Evolutionary conservation across 2,113 vertebrate genomes (phyloP).

Genomic region (Aptenodytes patagonicus): DNA sequence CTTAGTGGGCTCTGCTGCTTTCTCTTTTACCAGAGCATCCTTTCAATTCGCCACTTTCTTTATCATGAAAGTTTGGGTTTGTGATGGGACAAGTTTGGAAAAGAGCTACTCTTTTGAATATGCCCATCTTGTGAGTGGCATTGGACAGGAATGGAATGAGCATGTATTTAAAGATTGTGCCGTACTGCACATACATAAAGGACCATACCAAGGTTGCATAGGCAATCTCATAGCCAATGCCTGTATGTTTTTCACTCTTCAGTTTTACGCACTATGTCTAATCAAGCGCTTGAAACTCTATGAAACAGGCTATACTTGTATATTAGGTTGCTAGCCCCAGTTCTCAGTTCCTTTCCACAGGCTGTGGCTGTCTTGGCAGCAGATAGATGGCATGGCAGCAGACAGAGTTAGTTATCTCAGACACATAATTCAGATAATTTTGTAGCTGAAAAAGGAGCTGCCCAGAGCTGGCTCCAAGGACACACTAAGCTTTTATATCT

Average conservation of each 20-base stretch:
- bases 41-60: not conserved
- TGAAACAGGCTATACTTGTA: not conserved
- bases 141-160: not conserved
- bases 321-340: not conserved
- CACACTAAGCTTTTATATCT: not conserved
- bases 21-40: not conserved
- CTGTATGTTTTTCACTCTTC: not conserved
- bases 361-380: not conserved
- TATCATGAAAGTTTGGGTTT: not conserved
- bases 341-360: not conserved
- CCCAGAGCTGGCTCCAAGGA: not conserved
- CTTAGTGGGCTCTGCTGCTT: not conserved
- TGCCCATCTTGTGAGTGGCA: not conserved
- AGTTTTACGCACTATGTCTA: not conserved
- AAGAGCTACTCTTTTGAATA: not conserved
- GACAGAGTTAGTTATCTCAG: not conserved
- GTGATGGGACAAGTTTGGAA: not conserved
- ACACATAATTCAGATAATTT: not conserved
- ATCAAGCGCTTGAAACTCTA: not conserved
- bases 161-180: not conserved
- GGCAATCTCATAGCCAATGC: not conserved
- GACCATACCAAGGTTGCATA: fast-evolving
- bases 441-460: not conserved
- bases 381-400: not conserved
- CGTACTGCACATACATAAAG: not conserved